Base-by-base conservation (phyloP, 2,888 invertebrate genomes). In the Notodonta dromedarius region DNA sequence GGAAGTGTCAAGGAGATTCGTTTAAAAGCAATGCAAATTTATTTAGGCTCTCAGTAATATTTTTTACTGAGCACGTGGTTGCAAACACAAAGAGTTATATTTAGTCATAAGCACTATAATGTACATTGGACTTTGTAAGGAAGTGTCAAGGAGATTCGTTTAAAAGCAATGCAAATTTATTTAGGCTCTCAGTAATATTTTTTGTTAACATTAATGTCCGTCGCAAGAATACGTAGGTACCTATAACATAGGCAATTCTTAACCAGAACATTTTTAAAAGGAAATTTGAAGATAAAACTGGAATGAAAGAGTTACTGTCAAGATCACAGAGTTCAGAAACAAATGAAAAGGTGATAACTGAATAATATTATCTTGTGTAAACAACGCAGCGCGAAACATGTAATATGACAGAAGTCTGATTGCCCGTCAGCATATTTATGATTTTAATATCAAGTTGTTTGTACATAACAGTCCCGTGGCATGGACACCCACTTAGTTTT, bases 1-100 rank as follows among this genome's bases (percentile, higher is more conserved):
- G 73, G 73, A 76, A 74, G 74, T 76, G 72, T 77, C 78, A 78
- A 77, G 71, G 72, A 67, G 56, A 63, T 63, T 16, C 55, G 58
- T 46, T 51, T 50, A 42, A 42, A 42, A 4, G 52, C 4, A 24
- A 52, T 52, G 32, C 32, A 35, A 9, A 52, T 32, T 11, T 9
- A 52, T 50, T 50, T 50, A 14, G 46, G 46, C 46, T 46, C 46
- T 50, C 14, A n/a, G 48, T 50, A 16, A 50, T 11, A 50, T 5
- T 50, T 50, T n/a, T 50, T 14, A n/a, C 40, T 60, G 14, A 69
- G 67, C 74, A 77, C 76, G 79, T 77, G 76, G 71, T 69, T 71
- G 73, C 69, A 63, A 59, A 73, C 67, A 69, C 58, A 67, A 68
- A 64, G 63, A 58, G 50, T 32, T 67, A 46, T 14, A 24, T 39